Evolutionary conservation across 2,797 vertebrate genomes (phyloP).

Genomic region (Sciurus vulgaris): DNA sequence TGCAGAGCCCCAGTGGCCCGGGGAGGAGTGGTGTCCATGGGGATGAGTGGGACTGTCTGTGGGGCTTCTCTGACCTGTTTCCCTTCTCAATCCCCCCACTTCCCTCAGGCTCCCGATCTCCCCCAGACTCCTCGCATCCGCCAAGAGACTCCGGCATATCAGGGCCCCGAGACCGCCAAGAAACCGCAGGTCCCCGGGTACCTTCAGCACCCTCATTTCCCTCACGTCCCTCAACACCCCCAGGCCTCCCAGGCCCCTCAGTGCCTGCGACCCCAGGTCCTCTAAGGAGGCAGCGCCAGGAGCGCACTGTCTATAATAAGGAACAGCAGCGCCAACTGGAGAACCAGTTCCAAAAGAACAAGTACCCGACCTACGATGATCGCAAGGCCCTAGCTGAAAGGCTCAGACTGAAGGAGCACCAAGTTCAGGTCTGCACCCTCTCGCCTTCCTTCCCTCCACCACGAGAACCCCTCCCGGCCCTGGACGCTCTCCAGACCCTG

Average conservation of each 20-base stretch:
- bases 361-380: neutral
- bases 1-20: neutral
- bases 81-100: neutral
- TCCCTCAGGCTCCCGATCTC: too few relatives aligned
- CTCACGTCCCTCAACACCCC: fast-evolving
- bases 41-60: neutral
- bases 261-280: fast-evolving
- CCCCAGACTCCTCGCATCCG: too few relatives aligned
- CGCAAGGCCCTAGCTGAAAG: neutral
- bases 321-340: neutral
- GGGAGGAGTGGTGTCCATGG: neutral
- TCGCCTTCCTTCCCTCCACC: fast-evolving
- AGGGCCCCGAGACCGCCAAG: too few relatives aligned
- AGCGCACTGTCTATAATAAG: neutral
- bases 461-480: fast-evolving
- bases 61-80: neutral
- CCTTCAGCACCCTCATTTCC: fast-evolving
- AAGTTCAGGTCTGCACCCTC: neutral
- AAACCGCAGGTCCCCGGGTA: neutral
- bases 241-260: fast-evolving
- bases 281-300: neutral
- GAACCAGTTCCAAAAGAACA: fast-evolving
- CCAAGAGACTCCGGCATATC: too few relatives aligned
- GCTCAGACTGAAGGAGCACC: neutral
- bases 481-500: too few relatives aligned